phyloP scores from a whole-genome alignment of 2,888 invertebrate species.

The Cheilosia grossa region DNA sequence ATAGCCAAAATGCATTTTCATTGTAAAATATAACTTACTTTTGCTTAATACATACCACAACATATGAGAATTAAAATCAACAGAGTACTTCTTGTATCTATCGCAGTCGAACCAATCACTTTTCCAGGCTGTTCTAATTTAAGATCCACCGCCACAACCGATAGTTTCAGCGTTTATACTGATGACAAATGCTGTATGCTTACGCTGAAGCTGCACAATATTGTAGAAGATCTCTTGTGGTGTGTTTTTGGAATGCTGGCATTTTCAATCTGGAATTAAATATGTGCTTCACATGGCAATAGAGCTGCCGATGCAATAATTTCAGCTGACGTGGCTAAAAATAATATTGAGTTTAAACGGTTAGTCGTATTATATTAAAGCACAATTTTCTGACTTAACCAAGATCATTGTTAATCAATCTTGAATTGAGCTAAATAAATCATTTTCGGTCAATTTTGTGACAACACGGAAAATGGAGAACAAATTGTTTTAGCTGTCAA shows the following conservation, averaged over 20 bases:
- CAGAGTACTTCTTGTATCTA: conserved; percentile 17
- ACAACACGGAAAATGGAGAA: no score
- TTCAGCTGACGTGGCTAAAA: neutral
- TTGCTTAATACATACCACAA: conserved; percentile 5
- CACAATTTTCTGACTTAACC: no score
- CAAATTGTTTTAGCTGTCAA: no score
- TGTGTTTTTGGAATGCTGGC: conserved; percentile 20
- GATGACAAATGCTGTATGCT: conserved; percentile 32
- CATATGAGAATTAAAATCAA: neutral
- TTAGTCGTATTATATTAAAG: no score
- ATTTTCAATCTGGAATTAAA: conserved; percentile 3
- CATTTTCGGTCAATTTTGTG: no score
- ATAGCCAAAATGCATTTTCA: neutral
- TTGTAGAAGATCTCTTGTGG: conserved; percentile 45
- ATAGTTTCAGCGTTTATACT: conserved; percentile 25
- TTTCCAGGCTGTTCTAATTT: conserved; percentile 62
- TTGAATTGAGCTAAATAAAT: no score
- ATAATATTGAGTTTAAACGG: neutral
- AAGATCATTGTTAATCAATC: no score
- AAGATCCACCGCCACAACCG: conserved; percentile 41
- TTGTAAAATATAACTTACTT: conserved; percentile 1
- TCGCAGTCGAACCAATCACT: conserved; percentile 31
- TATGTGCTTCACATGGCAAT: conserved; percentile 19
- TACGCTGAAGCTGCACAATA: conserved; percentile 34
- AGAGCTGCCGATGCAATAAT: neutral